These are phyloP conservation scores for Dastarcus helophoroides DNA, from an alignment of 2,888 invertebrate species.

Conservation along the genomic window DNA sequence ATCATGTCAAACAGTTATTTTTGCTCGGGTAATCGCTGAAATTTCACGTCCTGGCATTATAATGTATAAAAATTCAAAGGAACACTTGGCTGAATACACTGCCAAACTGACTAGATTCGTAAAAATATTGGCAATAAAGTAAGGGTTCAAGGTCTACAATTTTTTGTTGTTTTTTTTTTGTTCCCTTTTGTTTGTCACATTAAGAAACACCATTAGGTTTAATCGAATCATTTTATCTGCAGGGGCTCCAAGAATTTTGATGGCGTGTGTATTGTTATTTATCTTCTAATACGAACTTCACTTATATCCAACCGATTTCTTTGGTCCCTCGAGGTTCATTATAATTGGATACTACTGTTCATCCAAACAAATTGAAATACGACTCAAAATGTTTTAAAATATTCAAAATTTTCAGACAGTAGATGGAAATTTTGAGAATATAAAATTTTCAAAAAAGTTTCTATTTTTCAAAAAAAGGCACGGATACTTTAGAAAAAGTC, in stretches of 20 bases:
- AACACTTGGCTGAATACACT: neutral
- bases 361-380: too few species aligned
- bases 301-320: too few species aligned
- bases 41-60: neutral
- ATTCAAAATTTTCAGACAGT: too few species aligned
- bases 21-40: neutral
- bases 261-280: too few species aligned
- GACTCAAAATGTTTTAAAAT: too few species aligned
- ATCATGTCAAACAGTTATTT: constrained; percentile 1
- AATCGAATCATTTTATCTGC: neutral
- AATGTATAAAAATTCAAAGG: neutral
- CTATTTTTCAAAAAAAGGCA: too few species aligned
- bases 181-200: neutral
- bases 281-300: too few species aligned
- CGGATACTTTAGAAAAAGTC: too few species aligned
- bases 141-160: neutral
- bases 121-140: neutral
- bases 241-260: neutral
- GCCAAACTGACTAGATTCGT: neutral
- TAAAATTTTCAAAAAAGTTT: too few species aligned
- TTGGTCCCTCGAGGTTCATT: too few species aligned
- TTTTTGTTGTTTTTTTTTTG: neutral
- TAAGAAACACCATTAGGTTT: neutral
- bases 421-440: too few species aligned
- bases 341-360: too few species aligned